Evolutionary conservation across 2,113 vertebrate species (phyloP).

Genomic region (Sylvia atricapilla): DNA sequence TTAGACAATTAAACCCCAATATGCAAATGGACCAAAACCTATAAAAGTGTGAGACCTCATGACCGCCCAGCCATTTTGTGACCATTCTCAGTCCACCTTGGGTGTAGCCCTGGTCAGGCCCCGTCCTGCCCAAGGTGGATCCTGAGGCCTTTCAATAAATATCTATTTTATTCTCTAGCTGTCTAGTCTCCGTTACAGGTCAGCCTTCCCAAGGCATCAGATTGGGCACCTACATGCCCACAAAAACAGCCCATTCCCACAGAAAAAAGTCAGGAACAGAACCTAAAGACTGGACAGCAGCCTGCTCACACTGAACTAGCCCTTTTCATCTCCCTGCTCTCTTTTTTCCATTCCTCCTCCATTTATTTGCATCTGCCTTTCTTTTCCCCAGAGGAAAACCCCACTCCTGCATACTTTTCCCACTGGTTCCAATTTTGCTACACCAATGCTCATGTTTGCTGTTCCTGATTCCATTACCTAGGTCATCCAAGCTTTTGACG

Average conservation of each 20-base stretch:
- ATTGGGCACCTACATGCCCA: fast-evolving
- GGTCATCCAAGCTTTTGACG: background rate
- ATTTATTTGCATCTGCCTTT: background rate
- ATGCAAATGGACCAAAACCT: background rate
- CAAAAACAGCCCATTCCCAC: background rate
- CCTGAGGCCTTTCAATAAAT: background rate
- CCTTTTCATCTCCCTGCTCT: background rate
- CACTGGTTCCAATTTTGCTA: background rate
- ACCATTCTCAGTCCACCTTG: background rate
- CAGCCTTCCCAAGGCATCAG: background rate
- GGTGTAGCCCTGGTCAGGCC: background rate
- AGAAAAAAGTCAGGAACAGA: background rate
- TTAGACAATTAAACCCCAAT: background rate
- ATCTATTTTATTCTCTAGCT: background rate
- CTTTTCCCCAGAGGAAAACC: fast-evolving
- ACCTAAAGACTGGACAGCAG: background rate
- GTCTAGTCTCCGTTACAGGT: background rate
- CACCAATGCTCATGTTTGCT: fast-evolving
- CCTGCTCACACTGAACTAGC: fast-evolving
- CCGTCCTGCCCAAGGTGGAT: background rate
- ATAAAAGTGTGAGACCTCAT: background rate
- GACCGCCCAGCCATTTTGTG: background rate
- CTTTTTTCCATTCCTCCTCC: background rate
- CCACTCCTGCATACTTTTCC: background rate
- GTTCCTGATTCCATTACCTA: background rate